Base-by-base conservation (phyloP, 2,113 vertebrate species). In the Centropus unirufus region DNA sequence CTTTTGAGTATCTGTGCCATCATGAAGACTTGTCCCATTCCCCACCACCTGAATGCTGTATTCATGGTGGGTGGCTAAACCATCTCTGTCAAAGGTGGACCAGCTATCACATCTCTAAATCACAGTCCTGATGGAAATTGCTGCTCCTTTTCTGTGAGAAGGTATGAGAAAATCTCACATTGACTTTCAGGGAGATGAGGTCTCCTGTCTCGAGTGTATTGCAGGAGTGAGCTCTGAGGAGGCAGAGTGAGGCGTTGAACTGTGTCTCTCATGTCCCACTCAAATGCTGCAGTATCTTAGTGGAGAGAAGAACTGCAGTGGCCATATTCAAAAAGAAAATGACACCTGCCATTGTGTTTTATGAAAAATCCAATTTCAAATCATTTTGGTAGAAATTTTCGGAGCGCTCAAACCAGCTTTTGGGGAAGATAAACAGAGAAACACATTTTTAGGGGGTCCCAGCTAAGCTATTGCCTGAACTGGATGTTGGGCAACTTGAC, bases 311-410 rank as follows among this genome's bases (percentile, higher is more conserved):
- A 34, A 67, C 29, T 67, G 61, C 57, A 63, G 54, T 1, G 23
- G 39, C 47, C 17, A 8, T 76, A 61, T 91, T 91, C 93, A 78
- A 79, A 79, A 89, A 76, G 9, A 80, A 92, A 88, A 61, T 77
- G 51, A 57, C 89, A 91, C 39, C 40, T 92, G 59, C 22, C 42
- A 51, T 73, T 88, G 58, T 79, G 23, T 85, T 93, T 83, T 77
- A 69, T 88, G 78, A 77, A 80, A 95, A 93, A 83, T 74, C 36
- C 66, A 90, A 66, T 90, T 92, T 94, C 52, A 62, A 68, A 69
- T 5, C 47, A 80, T 12, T 86, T 83, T 58, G 30, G 58, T 40
- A 54, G 46, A 58, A 75, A 77, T 87, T 92, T 90, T 89, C 72
- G 47, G 73, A 44, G 34, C 2, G 1, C 26, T 86, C 57, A 59